phyloP scores from a whole-genome alignment of 1,140 invertebrate genomes.

The Brachionus rotundiformis region DNA sequence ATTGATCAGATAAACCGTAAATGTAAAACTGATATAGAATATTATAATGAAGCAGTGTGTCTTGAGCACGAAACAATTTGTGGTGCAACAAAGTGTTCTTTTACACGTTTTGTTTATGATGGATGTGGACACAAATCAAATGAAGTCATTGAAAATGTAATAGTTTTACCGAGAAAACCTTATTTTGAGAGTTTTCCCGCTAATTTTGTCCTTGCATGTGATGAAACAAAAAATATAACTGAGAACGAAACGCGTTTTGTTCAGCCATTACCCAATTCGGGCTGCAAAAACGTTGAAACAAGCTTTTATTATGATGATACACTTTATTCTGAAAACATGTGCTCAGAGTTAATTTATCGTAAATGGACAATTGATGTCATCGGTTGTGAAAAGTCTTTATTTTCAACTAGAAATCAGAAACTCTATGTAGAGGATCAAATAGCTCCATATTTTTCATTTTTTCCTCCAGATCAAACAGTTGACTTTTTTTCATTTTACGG shows the following conservation, averaged over 20 bases:
- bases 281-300: background rate
- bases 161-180: background rate
- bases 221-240: background rate
- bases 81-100: background rate
- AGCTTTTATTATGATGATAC: background rate
- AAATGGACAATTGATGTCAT: background rate
- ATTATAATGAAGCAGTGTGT: background rate
- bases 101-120: slow-evolving; percentile 24
- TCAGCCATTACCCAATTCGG: background rate
- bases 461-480: slow-evolving; percentile 3
- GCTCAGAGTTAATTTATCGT: background rate
- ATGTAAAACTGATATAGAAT: background rate
- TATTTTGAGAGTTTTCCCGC: background rate
- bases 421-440: slow-evolving; percentile 3
- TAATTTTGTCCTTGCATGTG: slow-evolving; percentile 12
- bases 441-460: background rate
- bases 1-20: background rate
- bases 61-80: background rate
- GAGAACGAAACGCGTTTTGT: background rate
- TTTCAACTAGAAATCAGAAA: background rate
- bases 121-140: slow-evolving; percentile 18
- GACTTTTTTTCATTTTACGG: slow-evolving; percentile 2
- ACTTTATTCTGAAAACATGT: background rate
- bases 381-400: background rate
- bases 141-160: background rate